These are phyloP conservation scores for Drosophila sechellia DNA, from an alignment of 1,140 invertebrate genomes.

Conservation along the genomic window DNA sequence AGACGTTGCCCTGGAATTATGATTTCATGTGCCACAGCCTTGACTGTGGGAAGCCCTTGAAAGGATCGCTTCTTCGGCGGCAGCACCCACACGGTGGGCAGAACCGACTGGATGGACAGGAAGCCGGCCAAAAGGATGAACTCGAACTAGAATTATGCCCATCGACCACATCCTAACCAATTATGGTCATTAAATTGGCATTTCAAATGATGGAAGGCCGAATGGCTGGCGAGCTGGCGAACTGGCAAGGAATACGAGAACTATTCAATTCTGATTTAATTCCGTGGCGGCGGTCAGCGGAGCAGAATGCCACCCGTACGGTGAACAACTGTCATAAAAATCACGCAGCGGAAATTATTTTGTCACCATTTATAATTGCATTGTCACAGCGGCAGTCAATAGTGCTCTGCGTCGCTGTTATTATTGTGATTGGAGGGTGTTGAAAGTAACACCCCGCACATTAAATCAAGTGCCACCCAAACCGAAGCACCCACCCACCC, in stretches of 20 bases:
- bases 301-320: conserved; percentile 58
- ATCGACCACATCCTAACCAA: conserved; percentile 56
- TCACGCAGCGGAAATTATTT: conserved; percentile 84
- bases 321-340: conserved; percentile 83
- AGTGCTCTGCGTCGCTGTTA: conserved; percentile 50
- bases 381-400: conserved; percentile 73
- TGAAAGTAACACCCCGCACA: conserved; percentile 79
- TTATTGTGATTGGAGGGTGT: conserved; percentile 79
- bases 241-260: conserved; percentile 18
- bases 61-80: conserved; percentile 6
- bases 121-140: conserved; percentile 59
- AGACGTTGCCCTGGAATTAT: conserved; percentile 70
- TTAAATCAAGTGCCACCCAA: conserved; percentile 75
- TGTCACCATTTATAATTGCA: conserved; percentile 84
- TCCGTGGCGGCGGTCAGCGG: conserved; percentile 44
- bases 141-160: conserved; percentile 62
- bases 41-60: conserved; percentile 6
- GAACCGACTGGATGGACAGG: conserved; percentile 54
- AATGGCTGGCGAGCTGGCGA: not conserved
- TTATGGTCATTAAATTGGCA: conserved; percentile 80
- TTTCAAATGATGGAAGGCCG: conserved; percentile 57
- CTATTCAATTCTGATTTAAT: conserved; percentile 79
- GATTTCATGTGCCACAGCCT: conserved; percentile 59
- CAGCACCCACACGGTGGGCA: conserved; percentile 52
- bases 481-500: not conserved